phyloP scores from a whole-genome alignment of 2,797 vertebrate genomes.

The Chrysocyon brachyurus region DNA sequence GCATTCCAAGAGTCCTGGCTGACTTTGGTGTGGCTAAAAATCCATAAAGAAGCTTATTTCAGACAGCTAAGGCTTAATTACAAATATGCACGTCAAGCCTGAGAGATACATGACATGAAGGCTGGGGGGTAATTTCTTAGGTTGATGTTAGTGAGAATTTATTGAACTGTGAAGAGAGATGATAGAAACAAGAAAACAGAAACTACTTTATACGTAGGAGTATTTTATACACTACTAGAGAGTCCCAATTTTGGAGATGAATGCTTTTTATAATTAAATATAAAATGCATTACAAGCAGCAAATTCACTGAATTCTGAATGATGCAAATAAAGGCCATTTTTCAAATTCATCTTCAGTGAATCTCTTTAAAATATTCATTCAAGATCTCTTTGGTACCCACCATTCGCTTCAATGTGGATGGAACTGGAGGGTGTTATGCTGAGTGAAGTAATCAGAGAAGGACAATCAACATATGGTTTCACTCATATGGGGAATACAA shows the following conservation, averaged over 20 bases:
- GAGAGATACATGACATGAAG: background rate
- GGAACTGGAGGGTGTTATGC: too few relatives aligned
- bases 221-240: background rate
- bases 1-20: background rate
- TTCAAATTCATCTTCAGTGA: background rate
- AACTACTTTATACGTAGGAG: background rate
- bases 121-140: background rate
- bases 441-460: too few relatives aligned
- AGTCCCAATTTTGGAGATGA: background rate
- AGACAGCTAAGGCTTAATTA: background rate
- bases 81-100: background rate
- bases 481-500: too few relatives aligned
- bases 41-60: background rate
- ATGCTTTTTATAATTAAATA: constrained; percentile 5
- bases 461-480: too few relatives aligned
- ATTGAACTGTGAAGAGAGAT: background rate
- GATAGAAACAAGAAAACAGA: background rate
- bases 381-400: background rate
- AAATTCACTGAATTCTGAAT: background rate
- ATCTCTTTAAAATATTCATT: background rate
- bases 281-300: background rate
- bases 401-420: too few relatives aligned
- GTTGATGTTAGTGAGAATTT: background rate
- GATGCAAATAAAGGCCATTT: background rate
- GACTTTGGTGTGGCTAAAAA: background rate